These are phyloP conservation scores for Schizothorax lantsangensis DNA, from an alignment of 2,797 vertebrate species.

Conservation along the genomic window DNA sequence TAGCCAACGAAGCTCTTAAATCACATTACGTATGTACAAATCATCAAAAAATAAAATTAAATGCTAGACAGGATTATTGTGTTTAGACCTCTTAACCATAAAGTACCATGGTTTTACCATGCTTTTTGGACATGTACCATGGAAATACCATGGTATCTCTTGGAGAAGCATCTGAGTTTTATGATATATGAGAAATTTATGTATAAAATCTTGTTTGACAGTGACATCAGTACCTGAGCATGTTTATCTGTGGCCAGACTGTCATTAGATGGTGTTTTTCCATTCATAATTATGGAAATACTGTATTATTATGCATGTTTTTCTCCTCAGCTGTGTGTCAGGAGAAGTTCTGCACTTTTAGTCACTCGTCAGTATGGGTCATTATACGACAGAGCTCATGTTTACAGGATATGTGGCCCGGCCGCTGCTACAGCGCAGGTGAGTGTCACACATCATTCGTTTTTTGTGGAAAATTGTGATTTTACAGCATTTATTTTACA, in stretches of 20 bases:
- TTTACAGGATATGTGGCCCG: constrained; percentile 70
- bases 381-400: constrained; percentile 66
- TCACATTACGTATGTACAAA: not conserved
- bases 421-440: constrained; percentile 73
- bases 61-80: not conserved
- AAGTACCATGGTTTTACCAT: not conserved
- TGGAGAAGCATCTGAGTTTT: not conserved
- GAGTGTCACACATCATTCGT: not conserved
- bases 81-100: not conserved
- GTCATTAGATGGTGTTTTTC: not conserved
- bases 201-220: not conserved
- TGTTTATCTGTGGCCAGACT: too few species aligned
- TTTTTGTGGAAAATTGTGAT: not conserved
- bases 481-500: not conserved
- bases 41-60: not conserved
- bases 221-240: not conserved
- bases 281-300: not conserved
- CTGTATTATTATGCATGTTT: not conserved
- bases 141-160: not conserved
- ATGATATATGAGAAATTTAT: not conserved
- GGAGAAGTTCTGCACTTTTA: constrained; percentile 72
- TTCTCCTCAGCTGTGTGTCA: constrained; percentile 71
- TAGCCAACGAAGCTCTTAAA: not conserved
- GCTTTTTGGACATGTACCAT: not conserved
- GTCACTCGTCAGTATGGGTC: constrained; percentile 73